Conservation (phyloP, 1,140 invertebrate species). For the Caerostris extrusa region DNA sequence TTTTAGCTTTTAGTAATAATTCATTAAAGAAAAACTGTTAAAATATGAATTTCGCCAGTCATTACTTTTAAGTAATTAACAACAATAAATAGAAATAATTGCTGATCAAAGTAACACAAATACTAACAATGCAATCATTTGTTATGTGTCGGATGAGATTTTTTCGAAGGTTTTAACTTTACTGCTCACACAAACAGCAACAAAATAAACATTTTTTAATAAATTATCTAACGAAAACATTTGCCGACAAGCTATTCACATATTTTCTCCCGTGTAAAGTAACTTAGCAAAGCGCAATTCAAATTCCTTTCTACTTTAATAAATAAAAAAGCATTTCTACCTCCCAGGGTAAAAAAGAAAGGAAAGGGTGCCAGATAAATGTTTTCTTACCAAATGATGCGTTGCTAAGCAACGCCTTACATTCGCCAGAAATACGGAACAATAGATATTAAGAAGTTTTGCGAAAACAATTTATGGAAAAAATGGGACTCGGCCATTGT, state of each 20-base stretch:
- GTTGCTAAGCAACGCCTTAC: conserved; percentile 5
- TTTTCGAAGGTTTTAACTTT: not conserved
- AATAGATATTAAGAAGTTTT: not conserved
- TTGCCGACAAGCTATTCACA: not conserved
- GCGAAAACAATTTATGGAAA: not conserved
- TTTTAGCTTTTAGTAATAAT: too few relatives aligned
- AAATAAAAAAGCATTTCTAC: not conserved
- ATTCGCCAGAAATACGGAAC: not conserved
- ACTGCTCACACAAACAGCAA: not conserved
- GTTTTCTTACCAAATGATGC: not conserved
- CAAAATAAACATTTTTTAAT: not conserved
- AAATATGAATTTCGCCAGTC: too few relatives aligned
- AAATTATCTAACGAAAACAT: not conserved
- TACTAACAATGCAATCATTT: not conserved
- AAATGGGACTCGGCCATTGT: not conserved
- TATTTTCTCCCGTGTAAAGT: not conserved
- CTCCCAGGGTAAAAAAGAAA: not conserved
- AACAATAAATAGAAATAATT: not conserved
- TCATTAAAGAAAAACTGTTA: too few relatives aligned
- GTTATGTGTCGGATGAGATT: not conserved
- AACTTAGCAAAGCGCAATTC: not conserved
- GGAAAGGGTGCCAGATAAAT: not conserved
- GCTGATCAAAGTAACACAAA: not conserved
- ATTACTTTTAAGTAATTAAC: not conserved
- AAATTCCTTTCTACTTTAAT: not conserved